Conservation (phyloP, 2,113 vertebrate genomes). For the Centropus bengalensis region DNA sequence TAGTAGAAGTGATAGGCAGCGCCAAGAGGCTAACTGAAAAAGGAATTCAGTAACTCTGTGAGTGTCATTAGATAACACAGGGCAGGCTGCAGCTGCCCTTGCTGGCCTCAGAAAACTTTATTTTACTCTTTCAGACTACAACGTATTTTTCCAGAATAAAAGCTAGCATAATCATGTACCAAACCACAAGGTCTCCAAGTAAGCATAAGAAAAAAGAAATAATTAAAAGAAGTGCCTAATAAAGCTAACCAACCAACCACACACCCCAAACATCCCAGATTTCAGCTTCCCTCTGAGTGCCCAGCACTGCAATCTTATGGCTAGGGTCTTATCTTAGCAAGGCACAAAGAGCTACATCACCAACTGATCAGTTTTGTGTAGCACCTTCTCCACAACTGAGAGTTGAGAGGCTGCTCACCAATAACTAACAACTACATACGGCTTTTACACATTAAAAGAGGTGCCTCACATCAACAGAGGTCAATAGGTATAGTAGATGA, state of each 20-base stretch:
- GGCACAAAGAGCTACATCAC: background rate
- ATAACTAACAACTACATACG: background rate
- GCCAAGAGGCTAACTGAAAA: background rate
- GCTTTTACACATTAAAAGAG: constrained; percentile 13
- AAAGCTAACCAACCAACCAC: background rate
- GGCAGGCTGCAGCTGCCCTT: background rate
- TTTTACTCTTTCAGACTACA: background rate
- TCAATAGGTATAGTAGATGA: background rate
- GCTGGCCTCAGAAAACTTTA: background rate
- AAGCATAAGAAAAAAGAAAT: background rate
- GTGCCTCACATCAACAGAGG: background rate
- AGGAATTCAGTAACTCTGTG: background rate
- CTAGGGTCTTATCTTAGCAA: background rate
- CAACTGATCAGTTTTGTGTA: background rate
- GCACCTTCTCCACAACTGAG: background rate
- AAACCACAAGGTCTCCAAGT: background rate
- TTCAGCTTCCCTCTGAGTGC: background rate
- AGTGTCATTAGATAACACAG: background rate
- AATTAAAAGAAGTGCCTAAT: background rate
- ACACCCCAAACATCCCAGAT: background rate
- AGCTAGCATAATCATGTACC: background rate
- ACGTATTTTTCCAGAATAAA: background rate
- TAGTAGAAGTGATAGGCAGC: background rate
- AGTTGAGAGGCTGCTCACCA: background rate
- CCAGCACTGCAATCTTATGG: background rate